A percentile compares a stretch with the other conserved stretches of the same genome.
Evolutionary conservation across 2,113 vertebrate genomes (phyloP).

Genomic region (Hyla sarda): DNA sequence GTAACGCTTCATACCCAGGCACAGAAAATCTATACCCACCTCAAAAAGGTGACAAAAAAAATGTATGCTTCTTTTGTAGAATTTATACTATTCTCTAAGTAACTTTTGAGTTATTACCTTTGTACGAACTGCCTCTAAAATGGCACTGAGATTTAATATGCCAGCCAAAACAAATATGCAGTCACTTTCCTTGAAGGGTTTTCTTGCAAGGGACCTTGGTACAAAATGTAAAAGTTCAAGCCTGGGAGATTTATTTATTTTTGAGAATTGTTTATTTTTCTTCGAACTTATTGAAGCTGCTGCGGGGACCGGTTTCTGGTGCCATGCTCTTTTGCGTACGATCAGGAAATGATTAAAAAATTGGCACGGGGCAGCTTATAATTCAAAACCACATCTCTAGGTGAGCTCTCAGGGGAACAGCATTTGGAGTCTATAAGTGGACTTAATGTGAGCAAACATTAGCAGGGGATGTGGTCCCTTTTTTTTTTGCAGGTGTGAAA

Average conservation of each 20-base stretch:
- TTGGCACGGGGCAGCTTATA: constrained; percentile 46
- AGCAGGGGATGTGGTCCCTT: constrained; percentile 23
- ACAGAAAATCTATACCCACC: not conserved
- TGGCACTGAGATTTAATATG: constrained; percentile 30
- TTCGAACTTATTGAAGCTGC: constrained; percentile 51
- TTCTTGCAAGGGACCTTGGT: constrained; percentile 45
- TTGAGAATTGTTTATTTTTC: constrained; percentile 48
- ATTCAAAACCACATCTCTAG: constrained; percentile 29
- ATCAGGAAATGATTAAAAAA: constrained; percentile 55
- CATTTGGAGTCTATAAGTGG: constrained; percentile 51
- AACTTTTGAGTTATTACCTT: constrained; percentile 39
- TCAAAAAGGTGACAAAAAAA: not conserved
- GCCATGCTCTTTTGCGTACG: constrained; percentile 27
- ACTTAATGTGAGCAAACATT: constrained; percentile 53
- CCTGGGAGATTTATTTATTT: constrained; percentile 56
- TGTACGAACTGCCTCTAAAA: constrained; percentile 40
- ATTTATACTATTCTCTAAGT: not conserved
- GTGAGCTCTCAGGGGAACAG: constrained; percentile 30
- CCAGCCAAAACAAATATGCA: constrained; percentile 49
- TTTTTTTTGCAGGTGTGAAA: constrained; percentile 56
- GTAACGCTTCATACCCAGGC: not conserved
- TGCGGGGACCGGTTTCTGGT: constrained; percentile 11
- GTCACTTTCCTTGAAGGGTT: constrained; percentile 40
- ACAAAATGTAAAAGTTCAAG: constrained; percentile 56
- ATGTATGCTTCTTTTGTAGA: not conserved